These are phyloP conservation scores for Boloria selene DNA, from an alignment of 2,888 invertebrate genomes.

Conservation along the genomic window DNA sequence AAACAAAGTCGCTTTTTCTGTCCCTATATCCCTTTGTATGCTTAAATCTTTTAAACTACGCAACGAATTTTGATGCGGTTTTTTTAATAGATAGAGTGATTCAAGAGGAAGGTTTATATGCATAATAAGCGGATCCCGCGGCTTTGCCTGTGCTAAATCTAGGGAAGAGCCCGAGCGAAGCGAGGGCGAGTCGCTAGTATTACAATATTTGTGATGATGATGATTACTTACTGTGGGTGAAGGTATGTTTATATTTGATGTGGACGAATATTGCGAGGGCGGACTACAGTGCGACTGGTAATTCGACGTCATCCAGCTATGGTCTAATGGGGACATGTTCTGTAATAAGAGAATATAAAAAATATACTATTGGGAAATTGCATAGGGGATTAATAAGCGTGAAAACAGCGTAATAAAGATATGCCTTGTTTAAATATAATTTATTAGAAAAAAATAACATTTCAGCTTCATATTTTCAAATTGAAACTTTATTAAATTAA, in stretches of 20 bases:
- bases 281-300: slow-evolving; percentile 82
- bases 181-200: background rate
- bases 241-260: slow-evolving; percentile 82
- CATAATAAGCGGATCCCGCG: too few relatives aligned
- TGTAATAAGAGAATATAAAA: slow-evolving; percentile 53
- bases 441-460: too few relatives aligned
- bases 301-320: slow-evolving; percentile 84
- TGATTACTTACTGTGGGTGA: slow-evolving; percentile 82
- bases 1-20: too few relatives aligned
- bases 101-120: too few relatives aligned
- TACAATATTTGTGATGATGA: background rate
- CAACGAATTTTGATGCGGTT: too few relatives aligned
- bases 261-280: slow-evolving; percentile 78
- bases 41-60: too few relatives aligned
- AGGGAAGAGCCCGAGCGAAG: too few relatives aligned
- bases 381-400: slow-evolving; percentile 5
- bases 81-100: too few relatives aligned
- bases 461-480: too few relatives aligned
- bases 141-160: too few relatives aligned
- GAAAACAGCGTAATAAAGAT: slow-evolving; percentile 8
- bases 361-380: slow-evolving; percentile 2
- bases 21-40: too few relatives aligned
- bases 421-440: slow-evolving; percentile 25
- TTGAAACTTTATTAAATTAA: too few relatives aligned
- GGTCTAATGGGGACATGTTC: slow-evolving; percentile 83